Base-by-base conservation (phyloP, 1,140 invertebrate species). In the Rhynchophorus ferrugineus region DNA sequence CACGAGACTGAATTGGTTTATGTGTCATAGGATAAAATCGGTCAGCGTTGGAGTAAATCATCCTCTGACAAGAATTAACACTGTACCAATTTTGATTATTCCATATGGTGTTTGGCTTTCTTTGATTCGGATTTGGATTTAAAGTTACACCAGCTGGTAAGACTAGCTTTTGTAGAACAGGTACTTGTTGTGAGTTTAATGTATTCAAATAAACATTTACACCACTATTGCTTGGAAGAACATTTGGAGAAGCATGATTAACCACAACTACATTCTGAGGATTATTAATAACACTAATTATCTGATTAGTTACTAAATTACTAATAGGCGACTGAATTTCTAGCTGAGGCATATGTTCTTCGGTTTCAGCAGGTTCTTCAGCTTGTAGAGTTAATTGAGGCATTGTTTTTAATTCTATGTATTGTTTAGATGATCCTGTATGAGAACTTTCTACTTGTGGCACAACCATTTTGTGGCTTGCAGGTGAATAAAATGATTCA, bases 1-100 rank as follows among this genome's bases (percentile, higher is more conserved):
- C 33, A 34, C 44, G 21, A 33, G 22, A 45, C 44, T 20, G 5
- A 29, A 66, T 66, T 0, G 64, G 59, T 21, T 41, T 38, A 7
- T 51, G 36, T 5, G 38, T 65, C 60, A 66, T 57, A 2, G 64
- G 64, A 51, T 56, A 65, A 45, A 65, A 62, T 11, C 61, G 36
- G 19, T 66, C 63, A 3, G 43, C 33, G 33, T 62, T 57, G 6
- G 33, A 33, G 18, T 61, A 60, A 3, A 57, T 37, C 7, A 54
- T 57, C 13, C 58, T 45, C 6, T 42, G 17, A 22, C 61, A 64
- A n/a, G 44, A 35, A 43, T 65, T 62, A 3, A 63, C 58, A 2
- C 57, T 59, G 37, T 61, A 66, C 38, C 49, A 62, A n/a, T 57
- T 62, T n/a, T 56, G 56, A 17, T 60, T 58, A 11, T 19, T 54